phyloP scores from a whole-genome alignment of 2,888 invertebrate species.

The Thereva nobilitata region DNA sequence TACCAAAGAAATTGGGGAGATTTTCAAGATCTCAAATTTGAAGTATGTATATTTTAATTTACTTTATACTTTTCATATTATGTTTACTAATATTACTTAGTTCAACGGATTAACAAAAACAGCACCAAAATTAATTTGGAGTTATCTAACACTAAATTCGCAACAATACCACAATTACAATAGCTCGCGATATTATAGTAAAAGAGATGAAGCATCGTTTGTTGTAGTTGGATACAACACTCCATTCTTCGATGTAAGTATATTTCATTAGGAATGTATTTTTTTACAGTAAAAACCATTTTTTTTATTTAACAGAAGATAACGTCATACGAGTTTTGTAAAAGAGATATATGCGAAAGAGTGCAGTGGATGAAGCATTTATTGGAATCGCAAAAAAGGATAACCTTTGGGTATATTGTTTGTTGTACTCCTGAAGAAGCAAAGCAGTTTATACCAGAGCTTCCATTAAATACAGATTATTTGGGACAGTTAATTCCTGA shows the following conservation, averaged over 20 bases:
- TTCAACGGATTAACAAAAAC: neutral
- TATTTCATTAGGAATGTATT: neutral
- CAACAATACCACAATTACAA: too few relatives aligned
- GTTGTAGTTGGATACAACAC: slow-evolving; percentile 21
- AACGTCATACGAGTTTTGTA: neutral
- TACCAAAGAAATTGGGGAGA: neutral
- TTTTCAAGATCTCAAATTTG: neutral
- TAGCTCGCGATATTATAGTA: neutral
- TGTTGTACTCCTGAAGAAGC: too few relatives aligned
- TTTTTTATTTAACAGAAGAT: neutral
- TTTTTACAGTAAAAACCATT: neutral
- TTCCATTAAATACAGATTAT: too few relatives aligned
- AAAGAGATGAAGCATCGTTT: neutral
- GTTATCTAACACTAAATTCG: neutral
- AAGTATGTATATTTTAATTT: neutral
- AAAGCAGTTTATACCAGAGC: too few relatives aligned
- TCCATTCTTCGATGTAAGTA: slow-evolving; percentile 17
- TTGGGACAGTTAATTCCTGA: too few relatives aligned
- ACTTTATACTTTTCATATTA: neutral
- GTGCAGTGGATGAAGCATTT: too few relatives aligned
- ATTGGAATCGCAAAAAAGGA: too few relatives aligned
- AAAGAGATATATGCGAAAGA: neutral
- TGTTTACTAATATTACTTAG: neutral
- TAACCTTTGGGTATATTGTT: too few relatives aligned
- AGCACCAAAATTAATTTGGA: slow-evolving; percentile 19